Base-by-base conservation (phyloP, 2,113 vertebrate species). In the Stigmatopora nigra region DNA sequence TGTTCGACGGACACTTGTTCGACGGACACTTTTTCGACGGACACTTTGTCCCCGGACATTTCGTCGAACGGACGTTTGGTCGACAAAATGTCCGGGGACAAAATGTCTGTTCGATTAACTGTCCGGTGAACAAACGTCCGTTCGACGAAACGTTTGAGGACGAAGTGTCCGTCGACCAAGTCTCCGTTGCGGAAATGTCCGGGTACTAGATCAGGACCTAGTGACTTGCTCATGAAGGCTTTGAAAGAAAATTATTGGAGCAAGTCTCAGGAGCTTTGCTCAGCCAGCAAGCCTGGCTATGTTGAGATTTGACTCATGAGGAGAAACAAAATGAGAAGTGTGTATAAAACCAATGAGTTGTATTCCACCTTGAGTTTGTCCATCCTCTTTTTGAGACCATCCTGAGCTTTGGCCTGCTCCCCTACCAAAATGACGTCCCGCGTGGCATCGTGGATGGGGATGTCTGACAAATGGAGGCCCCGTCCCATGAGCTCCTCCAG, bases 401-500 rank as follows among this genome's bases (percentile, higher is more conserved):
- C 97, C 82, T 99, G 96, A 3, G 97, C 97, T 71, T 97, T 98
- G 36, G 97, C 95, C 86, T 99, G 97, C 72, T 99, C 95, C 1
- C 96, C 96, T 61, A 99, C 96, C 79, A 99, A 77, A 71, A 99
- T 98, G 70, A 99, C 96, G 60, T 99, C 97, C 0, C 96, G 91
- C 0, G 94, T 99, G 46, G 96, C 95, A 65, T 99, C 97, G 2
- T 99, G 97, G 71, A 99, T 98, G 25, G 97, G 97, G 69, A 99
- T 99, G 68, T 99, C 97, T 0, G 97, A 99, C 67, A 99, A 90
- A 79, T 98, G 92, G 53, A 99, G 91, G 22, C 97, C 97, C 59
- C 95, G 88, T 46, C 96, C 96, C 95, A 99, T 98, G 55, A 99
- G 91, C 85, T 99, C 95, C 77, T 99, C 97, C 84, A 99, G 70